Conservation (phyloP, 1,140 invertebrate species). For the Liolophura sinensis region DNA sequence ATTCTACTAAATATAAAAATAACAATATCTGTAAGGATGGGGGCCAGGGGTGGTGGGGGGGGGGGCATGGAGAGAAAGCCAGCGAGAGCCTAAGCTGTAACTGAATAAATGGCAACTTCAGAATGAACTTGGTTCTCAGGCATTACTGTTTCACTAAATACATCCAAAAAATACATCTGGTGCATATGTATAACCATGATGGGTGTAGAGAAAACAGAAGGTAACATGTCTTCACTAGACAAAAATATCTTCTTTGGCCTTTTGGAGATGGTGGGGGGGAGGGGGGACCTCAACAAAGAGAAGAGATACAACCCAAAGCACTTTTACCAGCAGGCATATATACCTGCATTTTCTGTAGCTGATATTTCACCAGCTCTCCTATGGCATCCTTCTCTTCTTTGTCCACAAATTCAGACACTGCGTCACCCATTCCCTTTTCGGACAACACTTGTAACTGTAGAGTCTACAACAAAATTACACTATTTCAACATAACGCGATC, state of each 20-base stretch:
- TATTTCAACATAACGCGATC: constrained; percentile 6
- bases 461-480: constrained; percentile 28
- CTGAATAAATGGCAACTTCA: neutral
- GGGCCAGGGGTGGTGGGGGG: too few relatives aligned
- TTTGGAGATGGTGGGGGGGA: neutral
- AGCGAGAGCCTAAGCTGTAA: neutral
- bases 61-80: too few relatives aligned
- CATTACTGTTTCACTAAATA: neutral
- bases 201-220: too few relatives aligned
- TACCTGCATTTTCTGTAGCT: constrained; percentile 59
- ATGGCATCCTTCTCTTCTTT: constrained; percentile 65
- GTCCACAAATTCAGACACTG: constrained; percentile 66
- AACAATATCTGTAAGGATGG: neutral
- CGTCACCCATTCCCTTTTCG: constrained; percentile 66
- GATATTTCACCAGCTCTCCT: constrained; percentile 51
- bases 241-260: neutral
- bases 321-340: constrained; percentile 1
- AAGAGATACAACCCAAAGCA: neutral
- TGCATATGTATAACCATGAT: too few relatives aligned
- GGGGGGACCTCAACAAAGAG: neutral
- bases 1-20: neutral
- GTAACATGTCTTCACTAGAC: neutral
- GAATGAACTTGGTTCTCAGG: neutral
- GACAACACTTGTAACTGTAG: constrained; percentile 65
- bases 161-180: too few relatives aligned